Evolutionary conservation across 1,140 invertebrate genomes (phyloP).

Genomic region (Pogonomyrmex californicus): DNA sequence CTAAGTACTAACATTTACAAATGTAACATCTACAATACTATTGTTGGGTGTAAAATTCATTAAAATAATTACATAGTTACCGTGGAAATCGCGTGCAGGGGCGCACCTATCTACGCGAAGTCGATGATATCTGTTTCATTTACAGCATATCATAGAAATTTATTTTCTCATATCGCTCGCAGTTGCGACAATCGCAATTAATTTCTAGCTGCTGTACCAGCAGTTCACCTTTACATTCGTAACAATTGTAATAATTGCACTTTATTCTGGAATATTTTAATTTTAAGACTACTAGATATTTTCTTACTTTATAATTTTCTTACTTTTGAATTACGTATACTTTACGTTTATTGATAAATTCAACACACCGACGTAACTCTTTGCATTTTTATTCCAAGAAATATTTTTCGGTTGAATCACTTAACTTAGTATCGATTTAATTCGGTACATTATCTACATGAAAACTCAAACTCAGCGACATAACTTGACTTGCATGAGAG

Average conservation of each 20-base stretch:
- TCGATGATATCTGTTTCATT: constrained; percentile 59
- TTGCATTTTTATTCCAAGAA: not conserved
- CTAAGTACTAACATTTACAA: not conserved
- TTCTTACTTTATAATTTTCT: not conserved
- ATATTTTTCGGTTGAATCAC: constrained; percentile 27
- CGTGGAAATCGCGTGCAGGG: constrained; percentile 42
- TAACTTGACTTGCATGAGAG: constrained; percentile 44
- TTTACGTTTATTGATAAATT: not conserved
- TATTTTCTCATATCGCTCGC: constrained; percentile 47
- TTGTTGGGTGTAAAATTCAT: constrained; percentile 39
- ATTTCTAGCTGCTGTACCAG: constrained; percentile 20
- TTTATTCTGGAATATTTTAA: constrained; percentile 12
- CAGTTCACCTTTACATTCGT: not conserved
- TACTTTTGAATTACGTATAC: not conserved
- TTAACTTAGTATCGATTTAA: constrained; percentile 35
- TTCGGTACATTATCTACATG: constrained; percentile 29
- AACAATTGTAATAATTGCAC: not conserved
- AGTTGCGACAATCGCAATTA: constrained; percentile 47
- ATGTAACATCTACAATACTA: not conserved
- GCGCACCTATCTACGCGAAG: constrained; percentile 11
- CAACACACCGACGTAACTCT: constrained; percentile 6
- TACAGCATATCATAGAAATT: constrained; percentile 52
- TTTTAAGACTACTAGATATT: not conserved
- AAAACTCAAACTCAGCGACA: constrained; percentile 36
- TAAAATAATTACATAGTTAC: constrained; percentile 41